Conservation (phyloP, 1,140 invertebrate species). For the Forficula auricularia region DNA sequence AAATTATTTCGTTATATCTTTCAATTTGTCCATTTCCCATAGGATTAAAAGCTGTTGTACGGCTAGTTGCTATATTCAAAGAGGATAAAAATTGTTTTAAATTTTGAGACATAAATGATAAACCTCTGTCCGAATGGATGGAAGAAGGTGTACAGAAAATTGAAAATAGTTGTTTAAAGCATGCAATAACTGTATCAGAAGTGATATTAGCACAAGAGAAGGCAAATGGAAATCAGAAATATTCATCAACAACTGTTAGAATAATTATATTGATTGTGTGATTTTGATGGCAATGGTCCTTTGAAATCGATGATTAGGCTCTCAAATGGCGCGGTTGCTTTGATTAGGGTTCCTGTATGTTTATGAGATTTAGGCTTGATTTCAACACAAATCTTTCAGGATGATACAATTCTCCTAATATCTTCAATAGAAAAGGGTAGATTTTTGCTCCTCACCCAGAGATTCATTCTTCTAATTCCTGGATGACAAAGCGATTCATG, state of each 20-base stretch:
- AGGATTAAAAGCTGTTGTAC: constrained; percentile 11
- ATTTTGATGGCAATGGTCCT: constrained; percentile 15
- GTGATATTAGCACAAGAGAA: constrained; percentile 14
- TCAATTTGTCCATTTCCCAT: constrained; percentile 10
- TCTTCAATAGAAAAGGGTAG: constrained; percentile 15
- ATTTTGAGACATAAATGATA: constrained; percentile 13
- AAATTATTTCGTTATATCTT: constrained; percentile 14
- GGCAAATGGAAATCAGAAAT: constrained; percentile 20
- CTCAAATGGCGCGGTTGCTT: constrained; percentile 17
- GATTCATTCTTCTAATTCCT: constrained; percentile 14
- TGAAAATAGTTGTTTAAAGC: constrained; percentile 12
- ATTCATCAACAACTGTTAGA: constrained; percentile 21
- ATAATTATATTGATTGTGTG: constrained; percentile 17
- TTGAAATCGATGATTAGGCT: constrained; percentile 19
- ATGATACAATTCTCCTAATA: constrained; percentile 10
- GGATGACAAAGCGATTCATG: constrained; percentile 16
- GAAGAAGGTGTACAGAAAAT: constrained; percentile 13
- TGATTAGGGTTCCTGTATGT: constrained; percentile 12
- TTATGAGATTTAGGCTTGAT: constrained; percentile 12
- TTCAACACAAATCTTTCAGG: constrained; percentile 11
- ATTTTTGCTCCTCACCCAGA: constrained; percentile 14
- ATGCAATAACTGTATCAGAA: constrained; percentile 13
- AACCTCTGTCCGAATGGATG: constrained; percentile 17
- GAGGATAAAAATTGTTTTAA: constrained; percentile 8
- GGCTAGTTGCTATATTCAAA: constrained; percentile 10